Percentiles rank a stretch among this genome's conserved stretches.
Evolutionary conservation across 2,888 invertebrate genomes (phyloP).

Genomic region (Lochmaea crataegi): DNA sequence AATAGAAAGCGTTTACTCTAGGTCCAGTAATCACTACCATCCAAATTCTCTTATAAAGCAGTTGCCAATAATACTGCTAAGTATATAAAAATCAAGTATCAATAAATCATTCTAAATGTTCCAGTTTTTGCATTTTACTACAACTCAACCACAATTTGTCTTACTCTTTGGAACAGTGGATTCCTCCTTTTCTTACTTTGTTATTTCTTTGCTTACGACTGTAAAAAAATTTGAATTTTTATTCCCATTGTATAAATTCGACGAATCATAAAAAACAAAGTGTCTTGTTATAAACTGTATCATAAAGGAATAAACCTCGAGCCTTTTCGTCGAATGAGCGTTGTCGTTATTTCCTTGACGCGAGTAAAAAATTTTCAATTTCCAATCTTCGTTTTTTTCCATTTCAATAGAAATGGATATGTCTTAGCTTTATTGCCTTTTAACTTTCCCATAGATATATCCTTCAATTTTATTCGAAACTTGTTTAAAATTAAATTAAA

Average conservation of each 20-base stretch:
- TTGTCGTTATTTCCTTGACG: no score
- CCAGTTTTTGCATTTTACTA: constrained; percentile 2
- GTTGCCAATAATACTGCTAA: not conserved
- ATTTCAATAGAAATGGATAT: no score
- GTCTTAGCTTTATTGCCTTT: no score
- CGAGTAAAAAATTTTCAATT: no score
- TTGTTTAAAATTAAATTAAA: no score
- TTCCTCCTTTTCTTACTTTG: not conserved
- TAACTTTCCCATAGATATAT: no score
- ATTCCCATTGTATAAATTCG: not conserved
- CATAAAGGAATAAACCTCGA: no score
- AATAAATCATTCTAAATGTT: constrained; percentile 22
- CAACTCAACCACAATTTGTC: constrained; percentile 10
- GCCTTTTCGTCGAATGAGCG: no score
- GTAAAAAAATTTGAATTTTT: not conserved
- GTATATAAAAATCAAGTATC: not conserved
- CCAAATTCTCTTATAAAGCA: not conserved
- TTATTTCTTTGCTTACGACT: not conserved
- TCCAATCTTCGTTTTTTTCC: no score
- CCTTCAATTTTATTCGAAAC: no score
- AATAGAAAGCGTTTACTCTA: not conserved
- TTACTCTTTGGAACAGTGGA: constrained; percentile 2
- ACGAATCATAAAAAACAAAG: not conserved
- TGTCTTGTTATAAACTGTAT: no score
- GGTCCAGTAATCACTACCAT: not conserved